These are phyloP conservation scores for Heliconius hermathena DNA, from an alignment of 1,140 invertebrate genomes.

Conservation along the genomic window DNA sequence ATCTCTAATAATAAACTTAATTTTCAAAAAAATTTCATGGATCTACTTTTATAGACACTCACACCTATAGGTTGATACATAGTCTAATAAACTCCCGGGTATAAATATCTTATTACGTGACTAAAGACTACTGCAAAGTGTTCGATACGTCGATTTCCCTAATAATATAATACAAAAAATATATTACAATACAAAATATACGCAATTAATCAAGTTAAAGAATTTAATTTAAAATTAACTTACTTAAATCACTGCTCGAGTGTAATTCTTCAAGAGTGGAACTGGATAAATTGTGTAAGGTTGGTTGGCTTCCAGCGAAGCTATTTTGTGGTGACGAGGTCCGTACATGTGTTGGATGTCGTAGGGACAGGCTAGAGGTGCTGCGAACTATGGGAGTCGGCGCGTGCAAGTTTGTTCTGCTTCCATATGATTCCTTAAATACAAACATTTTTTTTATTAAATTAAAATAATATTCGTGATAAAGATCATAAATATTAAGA, in stretches of 20 bases:
- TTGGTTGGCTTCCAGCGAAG: conserved; percentile 51
- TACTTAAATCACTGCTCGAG: conserved; percentile 58
- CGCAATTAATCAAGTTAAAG: too few species aligned
- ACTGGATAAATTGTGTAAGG: conserved; percentile 38
- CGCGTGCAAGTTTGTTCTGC: conserved; percentile 47
- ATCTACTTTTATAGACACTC: too few species aligned
- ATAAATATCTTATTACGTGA: too few species aligned
- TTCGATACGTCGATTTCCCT: too few species aligned
- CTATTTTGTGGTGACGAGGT: conserved; percentile 41
- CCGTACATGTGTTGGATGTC: conserved; percentile 38
- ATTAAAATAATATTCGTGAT: background rate
- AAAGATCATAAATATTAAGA: too few species aligned
- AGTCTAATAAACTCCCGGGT: too few species aligned
- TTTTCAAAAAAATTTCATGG: too few species aligned
- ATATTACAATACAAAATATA: too few species aligned
- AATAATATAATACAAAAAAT: too few species aligned
- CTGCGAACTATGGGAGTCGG: conserved; percentile 48
- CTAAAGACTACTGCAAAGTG: too few species aligned
- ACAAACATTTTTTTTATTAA: background rate
- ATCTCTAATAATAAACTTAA: too few species aligned
- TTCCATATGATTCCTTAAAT: conserved; percentile 45
- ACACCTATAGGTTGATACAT: too few species aligned
- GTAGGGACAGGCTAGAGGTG: conserved; percentile 52
- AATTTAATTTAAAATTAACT: conserved; percentile 26
- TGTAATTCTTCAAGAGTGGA: conserved; percentile 45